A percentile compares a stretch with the other conserved stretches of the same genome.
phyloP scores from a whole-genome alignment of 2,888 invertebrate genomes.

The Caenorhabditis angaria region DNA sequence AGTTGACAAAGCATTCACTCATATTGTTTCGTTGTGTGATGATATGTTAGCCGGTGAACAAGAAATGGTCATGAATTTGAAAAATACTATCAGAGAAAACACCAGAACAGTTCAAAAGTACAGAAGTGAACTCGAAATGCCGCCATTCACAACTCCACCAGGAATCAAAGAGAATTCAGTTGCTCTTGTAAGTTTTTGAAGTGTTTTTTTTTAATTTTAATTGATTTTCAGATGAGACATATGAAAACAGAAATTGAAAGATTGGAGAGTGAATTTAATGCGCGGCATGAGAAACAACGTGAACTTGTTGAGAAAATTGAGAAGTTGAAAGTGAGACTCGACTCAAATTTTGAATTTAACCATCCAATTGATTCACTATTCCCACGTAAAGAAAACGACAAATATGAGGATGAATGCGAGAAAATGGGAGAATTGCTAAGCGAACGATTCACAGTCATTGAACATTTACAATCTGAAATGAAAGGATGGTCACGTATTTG shows the following conservation, averaged over 20 bases:
- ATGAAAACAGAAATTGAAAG: constrained; percentile 28
- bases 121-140: constrained; percentile 30
- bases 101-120: constrained; percentile 21
- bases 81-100: constrained; percentile 21
- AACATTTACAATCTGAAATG: constrained; percentile 23
- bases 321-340: constrained; percentile 18
- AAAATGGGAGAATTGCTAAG: constrained; percentile 29
- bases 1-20: constrained; percentile 35
- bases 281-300: constrained; percentile 27
- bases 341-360: constrained; percentile 26
- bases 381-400: constrained; percentile 13
- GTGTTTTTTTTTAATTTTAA: not conserved
- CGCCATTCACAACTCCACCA: constrained; percentile 14
- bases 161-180: constrained; percentile 30
- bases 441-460: constrained; percentile 15
- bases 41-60: constrained; percentile 33
- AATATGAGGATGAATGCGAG: constrained; percentile 13
- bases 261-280: constrained; percentile 26
- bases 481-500: constrained; percentile 23
- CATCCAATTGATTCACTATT: constrained; percentile 31
- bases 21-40: constrained; percentile 30
- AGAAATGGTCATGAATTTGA: constrained; percentile 28
- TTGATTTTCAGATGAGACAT: constrained; percentile 14
- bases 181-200: constrained; percentile 9
- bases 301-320: constrained; percentile 26